Percentiles rank a stretch among this genome's conserved stretches.
phyloP scores from a whole-genome alignment of 2,113 vertebrate genomes.

The Dipodomys stephensi region DNA sequence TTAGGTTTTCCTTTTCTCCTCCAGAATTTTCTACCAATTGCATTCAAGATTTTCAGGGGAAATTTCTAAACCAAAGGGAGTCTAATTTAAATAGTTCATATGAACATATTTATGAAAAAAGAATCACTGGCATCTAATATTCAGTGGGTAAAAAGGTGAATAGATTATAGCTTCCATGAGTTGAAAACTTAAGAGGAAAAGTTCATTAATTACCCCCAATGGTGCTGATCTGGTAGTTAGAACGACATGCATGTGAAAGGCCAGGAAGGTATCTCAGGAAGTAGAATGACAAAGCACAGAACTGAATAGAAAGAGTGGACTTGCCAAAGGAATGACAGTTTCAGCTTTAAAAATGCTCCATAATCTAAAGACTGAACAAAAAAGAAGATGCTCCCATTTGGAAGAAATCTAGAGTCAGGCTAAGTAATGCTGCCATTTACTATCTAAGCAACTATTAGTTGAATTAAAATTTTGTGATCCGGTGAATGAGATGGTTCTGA shows the following conservation, averaged over 20 bases:
- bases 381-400: background rate
- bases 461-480: background rate
- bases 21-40: background rate
- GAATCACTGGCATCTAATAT: background rate
- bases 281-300: background rate
- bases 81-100: background rate
- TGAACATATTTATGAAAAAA: background rate
- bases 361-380: background rate
- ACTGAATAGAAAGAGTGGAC: background rate
- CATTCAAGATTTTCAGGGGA: background rate
- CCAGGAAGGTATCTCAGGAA: background rate
- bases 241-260: background rate
- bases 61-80: background rate
- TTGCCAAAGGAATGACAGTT: background rate
- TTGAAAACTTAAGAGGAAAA: background rate
- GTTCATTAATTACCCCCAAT: background rate
- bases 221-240: background rate
- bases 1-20: background rate
- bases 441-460: background rate
- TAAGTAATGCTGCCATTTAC: background rate
- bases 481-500: background rate
- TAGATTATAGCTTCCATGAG: background rate
- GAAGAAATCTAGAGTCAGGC: background rate
- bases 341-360: background rate
- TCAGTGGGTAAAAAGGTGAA: background rate